A percentile compares a stretch with the other conserved stretches of the same genome.
These are phyloP conservation scores for Myiotriccus ornatus DNA, from an alignment of 2,797 vertebrate genomes.

Conservation along the genomic window DNA sequence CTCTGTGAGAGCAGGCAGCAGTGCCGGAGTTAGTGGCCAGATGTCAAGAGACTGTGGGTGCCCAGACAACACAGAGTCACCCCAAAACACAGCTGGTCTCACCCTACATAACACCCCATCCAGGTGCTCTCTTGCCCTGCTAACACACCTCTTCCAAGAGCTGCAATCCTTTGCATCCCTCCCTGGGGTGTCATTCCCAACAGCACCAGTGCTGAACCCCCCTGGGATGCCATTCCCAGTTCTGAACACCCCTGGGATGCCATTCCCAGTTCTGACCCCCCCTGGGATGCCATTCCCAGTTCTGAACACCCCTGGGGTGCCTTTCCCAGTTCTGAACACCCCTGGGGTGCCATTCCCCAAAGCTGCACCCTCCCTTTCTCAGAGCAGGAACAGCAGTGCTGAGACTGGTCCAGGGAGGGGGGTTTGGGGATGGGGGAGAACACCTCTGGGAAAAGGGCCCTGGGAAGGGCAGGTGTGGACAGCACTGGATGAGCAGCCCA, in stretches of 20 bases:
- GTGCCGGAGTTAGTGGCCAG: not conserved
- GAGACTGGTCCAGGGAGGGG: rapidly evolving
- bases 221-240: not conserved
- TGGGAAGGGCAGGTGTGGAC: not conserved
- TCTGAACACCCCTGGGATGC: not conserved
- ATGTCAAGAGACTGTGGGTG: not conserved
- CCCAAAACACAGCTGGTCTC: not conserved
- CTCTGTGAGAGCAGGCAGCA: not conserved
- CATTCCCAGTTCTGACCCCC: no score
- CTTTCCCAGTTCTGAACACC: no score
- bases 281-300: not conserved
- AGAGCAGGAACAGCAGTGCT: not conserved
- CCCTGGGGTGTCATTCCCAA: not conserved
- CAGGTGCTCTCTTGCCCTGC: not conserved
- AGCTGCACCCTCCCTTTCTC: not conserved
- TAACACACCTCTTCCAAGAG: not conserved
- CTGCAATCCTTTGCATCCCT: not conserved
- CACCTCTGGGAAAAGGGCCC: not conserved
- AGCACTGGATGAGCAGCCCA: not conserved
- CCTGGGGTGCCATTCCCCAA: not conserved
- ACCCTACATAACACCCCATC: not conserved
- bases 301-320: not conserved
- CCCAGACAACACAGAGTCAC: not conserved
- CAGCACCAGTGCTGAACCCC: not conserved
- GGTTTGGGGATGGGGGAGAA: not conserved